Evolutionary conservation across 2,888 invertebrate species (phyloP).

Genomic region (Liopterus haemorrhoidalis): DNA sequence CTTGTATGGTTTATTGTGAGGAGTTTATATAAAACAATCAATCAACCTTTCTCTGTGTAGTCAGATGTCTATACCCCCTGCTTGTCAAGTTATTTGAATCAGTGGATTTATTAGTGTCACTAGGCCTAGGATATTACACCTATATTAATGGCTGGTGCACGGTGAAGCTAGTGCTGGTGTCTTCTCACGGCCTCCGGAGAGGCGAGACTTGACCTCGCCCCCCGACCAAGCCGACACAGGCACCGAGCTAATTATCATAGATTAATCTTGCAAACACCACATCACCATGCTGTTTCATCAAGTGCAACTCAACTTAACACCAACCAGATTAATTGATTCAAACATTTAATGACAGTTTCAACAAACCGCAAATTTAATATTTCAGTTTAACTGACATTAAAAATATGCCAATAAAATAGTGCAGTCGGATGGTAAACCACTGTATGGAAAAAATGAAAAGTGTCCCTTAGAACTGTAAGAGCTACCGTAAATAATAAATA

Average conservation of each 20-base stretch:
- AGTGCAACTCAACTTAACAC: background rate
- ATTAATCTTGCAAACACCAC: conserved; percentile 33
- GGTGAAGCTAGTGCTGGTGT: background rate
- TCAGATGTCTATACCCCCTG: background rate
- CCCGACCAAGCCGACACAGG: conserved; percentile 29
- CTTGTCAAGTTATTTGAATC: background rate
- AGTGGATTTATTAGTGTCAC: conserved; percentile 6
- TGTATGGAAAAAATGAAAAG: no score
- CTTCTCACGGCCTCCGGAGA: conserved; percentile 34
- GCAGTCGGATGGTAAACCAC: no score
- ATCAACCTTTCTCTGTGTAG: conserved; percentile 2
- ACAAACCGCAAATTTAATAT: background rate
- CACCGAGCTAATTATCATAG: conserved; percentile 36
- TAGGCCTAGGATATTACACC: background rate
- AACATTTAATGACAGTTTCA: background rate
- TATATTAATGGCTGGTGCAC: background rate
- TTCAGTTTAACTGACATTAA: no score
- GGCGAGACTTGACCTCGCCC: conserved; percentile 32
- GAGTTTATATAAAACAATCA: background rate
- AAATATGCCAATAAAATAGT: no score
- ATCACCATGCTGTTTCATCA: conserved; percentile 14
- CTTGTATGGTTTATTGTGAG: no score
- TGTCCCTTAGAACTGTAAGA: no score
- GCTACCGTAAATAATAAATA: no score
- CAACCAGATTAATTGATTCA: conserved; percentile 17